Conservation (phyloP, 1,140 invertebrate genomes). For the Pseudomyrmex flavicornis region DNA sequence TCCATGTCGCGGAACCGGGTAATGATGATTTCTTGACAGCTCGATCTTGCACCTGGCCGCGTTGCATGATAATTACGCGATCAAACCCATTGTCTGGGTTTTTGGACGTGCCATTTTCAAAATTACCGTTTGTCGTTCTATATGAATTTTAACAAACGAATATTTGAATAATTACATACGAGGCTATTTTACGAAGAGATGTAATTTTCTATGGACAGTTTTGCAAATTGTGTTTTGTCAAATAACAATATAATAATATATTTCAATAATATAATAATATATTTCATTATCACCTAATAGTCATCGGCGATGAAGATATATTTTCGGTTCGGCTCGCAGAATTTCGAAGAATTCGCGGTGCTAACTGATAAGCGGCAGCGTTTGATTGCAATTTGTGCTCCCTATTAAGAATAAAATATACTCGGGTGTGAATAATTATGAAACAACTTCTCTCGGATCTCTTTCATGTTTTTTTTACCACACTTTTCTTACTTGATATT, state of each 20-base stretch:
- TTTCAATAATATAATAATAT: no score
- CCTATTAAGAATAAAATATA: conserved; percentile 25
- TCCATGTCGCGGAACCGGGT: conserved; percentile 38
- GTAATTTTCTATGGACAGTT: neutral
- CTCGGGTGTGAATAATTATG: neutral
- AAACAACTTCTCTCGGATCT: neutral
- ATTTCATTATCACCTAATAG: conserved; percentile 27
- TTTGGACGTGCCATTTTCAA: neutral
- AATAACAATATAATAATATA: no score
- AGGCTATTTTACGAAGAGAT: neutral
- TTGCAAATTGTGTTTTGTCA: neutral
- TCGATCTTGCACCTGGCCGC: conserved; percentile 45
- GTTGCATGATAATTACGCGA: conserved; percentile 39
- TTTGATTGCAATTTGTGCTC: conserved; percentile 39
- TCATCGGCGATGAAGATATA: neutral
- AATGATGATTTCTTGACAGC: conserved; percentile 46
- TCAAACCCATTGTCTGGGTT: conserved; percentile 19
- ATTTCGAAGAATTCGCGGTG: conserved; percentile 32
- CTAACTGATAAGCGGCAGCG: conserved; percentile 9
- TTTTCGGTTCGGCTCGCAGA: conserved; percentile 19
- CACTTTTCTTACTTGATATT: conserved; percentile 70
- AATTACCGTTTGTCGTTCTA: conserved; percentile 34
- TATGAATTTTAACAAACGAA: conserved; percentile 15
- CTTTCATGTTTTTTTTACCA: neutral
- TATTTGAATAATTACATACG: neutral